Conservation (phyloP, 2,888 invertebrate species). For the Flexamia atlantica region DNA sequence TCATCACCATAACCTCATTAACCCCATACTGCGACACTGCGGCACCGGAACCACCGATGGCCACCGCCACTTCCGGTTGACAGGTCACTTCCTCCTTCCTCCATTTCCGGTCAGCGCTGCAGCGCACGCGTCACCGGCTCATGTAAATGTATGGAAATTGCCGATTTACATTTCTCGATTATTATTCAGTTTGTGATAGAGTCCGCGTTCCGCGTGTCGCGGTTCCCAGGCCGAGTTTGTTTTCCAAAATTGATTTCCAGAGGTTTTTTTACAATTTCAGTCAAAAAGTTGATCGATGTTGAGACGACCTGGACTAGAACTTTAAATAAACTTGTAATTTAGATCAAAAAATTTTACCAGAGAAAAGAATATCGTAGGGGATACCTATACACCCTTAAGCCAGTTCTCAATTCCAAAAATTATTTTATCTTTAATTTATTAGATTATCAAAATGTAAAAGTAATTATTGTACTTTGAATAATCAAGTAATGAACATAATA, state of each 20-base stretch:
- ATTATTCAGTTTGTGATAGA: slow-evolving; percentile 46
- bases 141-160: slow-evolving; percentile 51
- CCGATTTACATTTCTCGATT: slow-evolving; percentile 43
- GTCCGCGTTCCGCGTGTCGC: background rate
- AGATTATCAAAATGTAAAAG: too few species aligned
- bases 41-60: slow-evolving; percentile 28
- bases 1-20: background rate
- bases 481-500: too few species aligned
- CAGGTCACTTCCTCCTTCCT: slow-evolving; percentile 42
- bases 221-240: slow-evolving; percentile 26
- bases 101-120: slow-evolving; percentile 14
- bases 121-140: slow-evolving; percentile 1
- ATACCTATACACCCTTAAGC: too few species aligned
- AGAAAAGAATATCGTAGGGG: too few species aligned
- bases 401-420: too few species aligned
- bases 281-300: background rate
- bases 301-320: too few species aligned
- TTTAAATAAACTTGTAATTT: too few species aligned
- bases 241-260: background rate
- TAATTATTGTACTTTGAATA: too few species aligned
- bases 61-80: slow-evolving; percentile 21
- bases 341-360: too few species aligned
- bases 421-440: too few species aligned
- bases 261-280: background rate
- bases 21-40: background rate